Percentiles rank a stretch among this genome's conserved stretches.
Evolutionary conservation across 2,113 vertebrate genomes (phyloP).

Genomic region (Mus musculus): GRCm39 chr1:129175501-129176000

Average conservation of each 20-base stretch:
- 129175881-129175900: not conserved
- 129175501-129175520: not conserved
- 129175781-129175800: too few species aligned
- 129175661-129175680: not conserved
- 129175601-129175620: not conserved
- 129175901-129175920: not conserved
- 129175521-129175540: not conserved
- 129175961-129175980: not conserved
- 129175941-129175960: not conserved
- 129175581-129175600: not conserved
- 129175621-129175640: not conserved
- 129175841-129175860: not conserved
- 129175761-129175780: not conserved
- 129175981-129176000: not conserved
- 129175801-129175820: not conserved
- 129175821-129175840: not conserved
- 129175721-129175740: not conserved
- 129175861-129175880: not conserved
- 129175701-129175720: too few species aligned
- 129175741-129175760: not conserved
- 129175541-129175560: not conserved
- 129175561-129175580: not conserved
- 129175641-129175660: not conserved
- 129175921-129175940: not conserved
- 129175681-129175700: not conserved